These are phyloP conservation scores for Andrena hattorfiana DNA, from an alignment of 2,888 invertebrate genomes.

Conservation along the genomic window DNA sequence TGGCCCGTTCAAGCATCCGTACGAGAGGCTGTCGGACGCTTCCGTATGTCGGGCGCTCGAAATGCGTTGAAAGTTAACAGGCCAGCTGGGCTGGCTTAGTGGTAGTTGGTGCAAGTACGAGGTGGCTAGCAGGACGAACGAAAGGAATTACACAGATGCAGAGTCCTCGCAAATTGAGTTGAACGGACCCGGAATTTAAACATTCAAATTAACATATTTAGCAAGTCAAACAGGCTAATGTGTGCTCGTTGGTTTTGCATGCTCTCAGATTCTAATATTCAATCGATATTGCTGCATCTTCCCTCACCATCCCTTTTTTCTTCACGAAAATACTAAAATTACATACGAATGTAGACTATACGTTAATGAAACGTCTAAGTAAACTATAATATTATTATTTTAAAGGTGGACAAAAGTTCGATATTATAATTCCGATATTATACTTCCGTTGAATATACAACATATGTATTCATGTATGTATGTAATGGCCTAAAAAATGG, in stretches of 20 bases:
- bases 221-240: conserved; percentile 82
- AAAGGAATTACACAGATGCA: conserved; percentile 79
- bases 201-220: conserved; percentile 84
- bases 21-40: conserved; percentile 40
- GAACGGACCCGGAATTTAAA: conserved; percentile 81
- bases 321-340: not conserved
- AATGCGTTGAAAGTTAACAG: conserved; percentile 62
- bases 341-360: not conserved
- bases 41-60: conserved; percentile 51
- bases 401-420: no score
- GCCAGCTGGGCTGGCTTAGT: conserved; percentile 44
- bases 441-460: no score
- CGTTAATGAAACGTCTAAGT: no score
- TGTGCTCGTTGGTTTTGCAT: conserved; percentile 71
- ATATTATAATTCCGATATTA: no score
- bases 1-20: conserved; percentile 52
- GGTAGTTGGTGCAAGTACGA: conserved; percentile 44
- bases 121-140: conserved; percentile 53
- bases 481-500: no score
- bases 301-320: conserved; percentile 24
- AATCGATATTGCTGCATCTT: conserved; percentile 75
- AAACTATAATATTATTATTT: no score
- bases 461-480: no score
- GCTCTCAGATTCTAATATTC: conserved; percentile 75
- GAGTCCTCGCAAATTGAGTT: conserved; percentile 82